A percentile compares a stretch with the other conserved stretches of the same genome.
These are phyloP conservation scores for Drosophila mayaguana DNA, from an alignment of 2,888 invertebrate genomes.

Conservation along the genomic window DNA sequence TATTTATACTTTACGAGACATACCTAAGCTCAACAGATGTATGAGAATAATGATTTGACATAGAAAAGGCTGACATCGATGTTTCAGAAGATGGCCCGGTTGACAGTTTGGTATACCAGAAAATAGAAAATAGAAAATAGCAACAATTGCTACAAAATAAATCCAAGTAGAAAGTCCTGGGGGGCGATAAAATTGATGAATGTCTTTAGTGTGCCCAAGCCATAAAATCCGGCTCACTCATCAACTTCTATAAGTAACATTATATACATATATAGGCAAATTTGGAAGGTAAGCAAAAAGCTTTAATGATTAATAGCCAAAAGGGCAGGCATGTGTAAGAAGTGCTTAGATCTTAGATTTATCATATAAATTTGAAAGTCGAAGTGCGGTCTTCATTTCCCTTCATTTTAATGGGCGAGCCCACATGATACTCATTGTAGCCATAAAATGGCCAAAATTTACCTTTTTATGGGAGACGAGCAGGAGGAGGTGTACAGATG, in stretches of 20 bases:
- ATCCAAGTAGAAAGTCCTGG: no score
- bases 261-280: not conserved
- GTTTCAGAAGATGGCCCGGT: no score
- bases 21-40: no score
- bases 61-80: no score
- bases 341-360: slow-evolving; percentile 67
- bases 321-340: slow-evolving; percentile 32
- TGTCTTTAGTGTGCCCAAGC: not conserved
- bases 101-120: not conserved
- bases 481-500: no score
- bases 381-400: slow-evolving; percentile 33
- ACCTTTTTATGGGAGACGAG: slow-evolving; percentile 48
- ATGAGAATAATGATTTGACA: no score
- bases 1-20: no score
- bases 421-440: slow-evolving; percentile 64
- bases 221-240: not conserved
- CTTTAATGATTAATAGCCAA: slow-evolving; percentile 36
- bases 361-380: slow-evolving; percentile 71
- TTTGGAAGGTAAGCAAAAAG: slow-evolving; percentile 8
- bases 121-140: not conserved
- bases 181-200: slow-evolving; percentile 3
- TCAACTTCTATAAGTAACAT: not conserved
- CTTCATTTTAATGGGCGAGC: slow-evolving; percentile 49
- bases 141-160: not conserved
- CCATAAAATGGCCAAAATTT: slow-evolving; percentile 58